These are phyloP conservation scores for Hydrozoanthus tunicans DNA, from an alignment of 64 coral and sea anemone genomes.

Conservation along the genomic window DNA sequence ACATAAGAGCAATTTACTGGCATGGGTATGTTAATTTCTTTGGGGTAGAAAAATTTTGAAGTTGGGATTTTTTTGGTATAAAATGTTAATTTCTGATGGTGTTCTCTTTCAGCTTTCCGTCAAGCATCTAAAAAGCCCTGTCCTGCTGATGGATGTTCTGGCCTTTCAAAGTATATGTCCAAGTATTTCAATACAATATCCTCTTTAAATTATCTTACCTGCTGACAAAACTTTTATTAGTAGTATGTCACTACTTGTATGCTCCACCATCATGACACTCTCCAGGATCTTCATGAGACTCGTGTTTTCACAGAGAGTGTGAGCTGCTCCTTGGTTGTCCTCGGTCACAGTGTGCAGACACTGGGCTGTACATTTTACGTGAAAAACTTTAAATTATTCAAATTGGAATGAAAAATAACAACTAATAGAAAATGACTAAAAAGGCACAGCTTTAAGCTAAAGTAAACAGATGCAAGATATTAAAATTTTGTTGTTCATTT, in stretches of 20 bases:
- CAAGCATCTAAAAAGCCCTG: too few species aligned
- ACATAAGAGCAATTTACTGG: too few species aligned
- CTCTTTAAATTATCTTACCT: conserved; percentile 31
- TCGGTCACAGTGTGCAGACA: conserved; percentile 94
- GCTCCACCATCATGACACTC: conserved; percentile 73
- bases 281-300: conserved; percentile 83
- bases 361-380: conserved; percentile 58
- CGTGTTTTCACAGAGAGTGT: conserved; percentile 73
- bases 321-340: conserved; percentile 75
- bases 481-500: too few species aligned
- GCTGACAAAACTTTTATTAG: conserved; percentile 83
- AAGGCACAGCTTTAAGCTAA: too few species aligned
- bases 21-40: too few species aligned
- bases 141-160: too few species aligned
- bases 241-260: conserved; percentile 68
- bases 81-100: too few species aligned
- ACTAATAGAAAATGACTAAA: too few species aligned
- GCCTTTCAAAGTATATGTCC: background rate
- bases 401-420: background rate
- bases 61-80: too few species aligned
- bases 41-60: too few species aligned
- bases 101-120: too few species aligned
- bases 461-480: too few species aligned
- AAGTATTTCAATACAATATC: background rate
- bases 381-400: background rate